Conservation (phyloP, 2,797 vertebrate genomes). For the Mormyrops attenuatus region DNA sequence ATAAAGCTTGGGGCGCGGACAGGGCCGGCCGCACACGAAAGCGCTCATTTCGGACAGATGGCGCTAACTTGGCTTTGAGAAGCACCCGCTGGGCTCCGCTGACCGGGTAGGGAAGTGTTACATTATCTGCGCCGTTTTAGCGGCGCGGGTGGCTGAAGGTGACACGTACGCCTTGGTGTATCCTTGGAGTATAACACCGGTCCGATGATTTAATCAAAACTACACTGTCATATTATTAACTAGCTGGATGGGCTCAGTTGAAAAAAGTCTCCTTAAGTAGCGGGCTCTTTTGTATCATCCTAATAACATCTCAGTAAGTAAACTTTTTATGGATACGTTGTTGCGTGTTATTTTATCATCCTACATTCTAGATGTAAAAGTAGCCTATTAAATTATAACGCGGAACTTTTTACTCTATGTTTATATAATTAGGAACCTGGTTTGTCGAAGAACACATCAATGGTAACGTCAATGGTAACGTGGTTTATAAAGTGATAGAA, state of each 20-base stretch:
- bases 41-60: constrained; percentile 18
- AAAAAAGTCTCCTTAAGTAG: background rate
- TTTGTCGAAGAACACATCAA: background rate
- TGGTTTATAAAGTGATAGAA: background rate
- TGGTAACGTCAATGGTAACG: background rate
- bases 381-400: background rate
- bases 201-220: constrained; percentile 3
- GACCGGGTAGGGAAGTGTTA: constrained; percentile 20
- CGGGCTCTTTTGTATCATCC: background rate
- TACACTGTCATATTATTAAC: background rate
- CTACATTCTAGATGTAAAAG: background rate
- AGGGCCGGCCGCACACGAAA: background rate
- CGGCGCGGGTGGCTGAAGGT: constrained; percentile 13
- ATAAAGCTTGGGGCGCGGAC: constrained; percentile 8
- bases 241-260: background rate
- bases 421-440: background rate
- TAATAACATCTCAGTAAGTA: background rate
- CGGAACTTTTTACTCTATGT: background rate
- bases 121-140: constrained; percentile 12
- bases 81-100: constrained; percentile 14
- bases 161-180: background rate
- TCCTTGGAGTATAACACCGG: background rate
- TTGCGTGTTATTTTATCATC: background rate
- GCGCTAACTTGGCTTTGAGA: constrained; percentile 13
- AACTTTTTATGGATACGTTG: background rate